Base-by-base conservation (phyloP, 2,113 vertebrate genomes). In the Hippocampus guttulatus region DNA sequence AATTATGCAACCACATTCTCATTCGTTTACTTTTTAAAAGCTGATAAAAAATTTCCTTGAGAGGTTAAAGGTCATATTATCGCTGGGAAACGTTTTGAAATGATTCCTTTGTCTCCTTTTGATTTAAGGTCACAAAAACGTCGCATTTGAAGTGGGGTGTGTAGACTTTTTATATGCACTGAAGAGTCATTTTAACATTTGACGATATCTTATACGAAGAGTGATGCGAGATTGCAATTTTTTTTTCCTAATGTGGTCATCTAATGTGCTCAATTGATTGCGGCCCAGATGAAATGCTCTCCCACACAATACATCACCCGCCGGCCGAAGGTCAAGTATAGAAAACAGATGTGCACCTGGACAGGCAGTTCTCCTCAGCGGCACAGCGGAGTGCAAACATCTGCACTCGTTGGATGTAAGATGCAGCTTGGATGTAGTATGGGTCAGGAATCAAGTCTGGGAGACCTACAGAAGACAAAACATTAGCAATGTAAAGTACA, bases 391-490 rank as follows among this genome's bases (percentile, higher is more conserved):
- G 86, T 8, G 93, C 87, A 11, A 93, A 94, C 90, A 94, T 89
- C 81, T 93, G 92, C 69, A 91, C 85, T 70, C 87, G 89, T 72
- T 94, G 92, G 49, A 94, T 80, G 75, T 93, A 94, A 1, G 90
- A 93, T n/a, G 90, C 85, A 15, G 92, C 86, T 74, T 94, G 91
- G 76, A 94, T 93, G 83, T 91, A 94, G 63, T 92, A 91, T 0
- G 93, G 92, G 70, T 94, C 93, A 43, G 93, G 93, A 47, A 94
- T 80, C 68, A 94, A 75, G 71, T 94, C 93, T 30, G 93, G 93
- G 16, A 94, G 90, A 63, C 91, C 93, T 94, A 77, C 3, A 58
- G 49, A 47, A 27, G 23, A 47, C 21, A 64, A 68, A 68, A 18
- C 33, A 2, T n/a, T 54, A 54, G 9, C 21, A n/a, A 23, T 55